Evolutionary conservation across 1,140 invertebrate species (phyloP), one percentile per base, ranked within the genome.

Genomic region (Drosophila pallidifrons): DNA sequence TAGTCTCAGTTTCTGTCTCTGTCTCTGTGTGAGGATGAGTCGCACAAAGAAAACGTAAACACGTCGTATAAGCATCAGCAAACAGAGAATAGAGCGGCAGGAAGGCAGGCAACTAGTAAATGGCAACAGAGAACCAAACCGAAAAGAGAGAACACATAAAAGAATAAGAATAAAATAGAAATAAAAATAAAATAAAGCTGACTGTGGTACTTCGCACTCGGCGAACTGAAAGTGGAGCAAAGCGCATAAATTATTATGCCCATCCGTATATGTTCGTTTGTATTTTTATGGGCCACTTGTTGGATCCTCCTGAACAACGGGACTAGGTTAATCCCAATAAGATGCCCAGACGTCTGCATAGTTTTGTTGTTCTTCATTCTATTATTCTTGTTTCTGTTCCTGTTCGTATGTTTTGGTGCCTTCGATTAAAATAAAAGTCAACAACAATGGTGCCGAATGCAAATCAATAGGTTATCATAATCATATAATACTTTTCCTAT

Each of bases 221-320:
- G 55, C 35, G 13, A 45, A 47, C 35, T 43, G 41, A 68, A 64
- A 73, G 55, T 59, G 54, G 57, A 70, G 57, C 66, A 75, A 70
- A 59, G 59, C 76, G 76, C 66, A 77, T 77, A 77, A 77, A 75
- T 77, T 77, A 77, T 77, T 77, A 75, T 68, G 65, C 45, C 64
- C 71, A 61, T 63, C 51, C 71, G 35, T 38, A 57, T 55, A 73
- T 77, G 70, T 74, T 73, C 61, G 69, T 59, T 66, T 73, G 68
- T 60, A 77, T 65, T 77, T 77, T 80, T 80, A 80, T 80, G 69
- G 69, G 70, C 75, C 77, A 80, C 77, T 80, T 80, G 77, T 80
- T 80, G 69, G 63, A 55, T 54, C 35, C 55, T 25, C 38, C 55
- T 63, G 70, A 46, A 61, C 45, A 46, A 61, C 45, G 60, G 64